Conservation (phyloP, 2,797 vertebrate species). For the Prunella strophiata region DNA sequence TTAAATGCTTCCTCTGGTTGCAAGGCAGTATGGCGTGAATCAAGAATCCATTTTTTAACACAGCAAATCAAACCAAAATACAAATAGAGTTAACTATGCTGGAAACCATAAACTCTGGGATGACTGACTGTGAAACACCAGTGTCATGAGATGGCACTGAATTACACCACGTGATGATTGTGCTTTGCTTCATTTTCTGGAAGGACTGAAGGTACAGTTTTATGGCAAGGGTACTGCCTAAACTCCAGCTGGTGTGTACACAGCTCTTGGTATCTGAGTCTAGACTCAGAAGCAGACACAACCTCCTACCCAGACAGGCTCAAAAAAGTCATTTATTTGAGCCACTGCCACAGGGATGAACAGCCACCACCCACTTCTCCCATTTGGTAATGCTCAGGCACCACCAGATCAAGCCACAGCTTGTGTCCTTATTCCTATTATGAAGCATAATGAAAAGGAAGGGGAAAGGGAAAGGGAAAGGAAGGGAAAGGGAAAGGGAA, state of each 20-base stretch:
- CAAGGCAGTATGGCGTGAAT: not conserved
- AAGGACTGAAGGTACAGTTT: not conserved
- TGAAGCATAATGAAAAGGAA: not conserved
- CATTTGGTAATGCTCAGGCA: not conserved
- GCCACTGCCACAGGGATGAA: not conserved
- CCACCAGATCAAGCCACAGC: not conserved
- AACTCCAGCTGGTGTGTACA: not conserved
- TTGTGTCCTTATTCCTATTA: not conserved
- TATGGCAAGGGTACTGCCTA: not conserved
- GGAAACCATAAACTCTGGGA: not conserved
- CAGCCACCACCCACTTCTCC: not conserved
- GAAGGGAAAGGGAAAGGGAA: not conserved
- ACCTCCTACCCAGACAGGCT: not conserved
- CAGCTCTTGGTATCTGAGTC: not conserved
- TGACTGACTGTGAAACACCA: not conserved
- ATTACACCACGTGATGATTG: rapidly evolving
- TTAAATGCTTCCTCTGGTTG: not conserved
- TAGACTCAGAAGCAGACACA: conserved; percentile 15
- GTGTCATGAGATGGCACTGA: not conserved
- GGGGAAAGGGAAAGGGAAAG: not conserved
- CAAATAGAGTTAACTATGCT: not conserved
- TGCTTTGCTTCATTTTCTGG: not conserved
- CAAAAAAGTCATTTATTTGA: not conserved
- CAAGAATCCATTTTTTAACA: not conserved
- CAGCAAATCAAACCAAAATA: not conserved